Conservation (phyloP, 1,140 invertebrate genomes). For the Mactra quadrangularis region DNA sequence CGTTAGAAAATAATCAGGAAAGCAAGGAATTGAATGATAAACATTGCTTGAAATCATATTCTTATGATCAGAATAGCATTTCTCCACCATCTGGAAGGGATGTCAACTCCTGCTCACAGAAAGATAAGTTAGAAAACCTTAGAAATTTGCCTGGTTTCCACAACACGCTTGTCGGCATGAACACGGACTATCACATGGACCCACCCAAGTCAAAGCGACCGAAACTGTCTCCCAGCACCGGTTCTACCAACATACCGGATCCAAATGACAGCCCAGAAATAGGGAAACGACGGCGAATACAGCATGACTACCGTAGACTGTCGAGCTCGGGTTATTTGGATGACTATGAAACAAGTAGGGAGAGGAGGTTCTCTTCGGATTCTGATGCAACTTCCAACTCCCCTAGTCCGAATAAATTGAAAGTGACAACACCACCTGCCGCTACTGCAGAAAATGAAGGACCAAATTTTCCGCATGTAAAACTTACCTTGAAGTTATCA, state of each 20-base stretch:
- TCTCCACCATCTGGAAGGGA: slow-evolving; percentile 58
- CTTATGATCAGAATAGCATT: slow-evolving; percentile 31
- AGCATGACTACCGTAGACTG: slow-evolving; percentile 79
- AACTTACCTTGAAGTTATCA: slow-evolving; percentile 51
- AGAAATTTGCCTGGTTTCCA: slow-evolving; percentile 82
- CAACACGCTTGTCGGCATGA: slow-evolving; percentile 53
- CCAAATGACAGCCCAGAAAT: slow-evolving; percentile 75
- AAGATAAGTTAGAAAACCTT: slow-evolving; percentile 77
- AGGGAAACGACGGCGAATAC: slow-evolving; percentile 76
- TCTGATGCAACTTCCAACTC: slow-evolving; percentile 68
- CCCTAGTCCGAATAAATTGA: slow-evolving; percentile 68
- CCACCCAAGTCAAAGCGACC: slow-evolving; percentile 70
- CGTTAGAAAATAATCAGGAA: slow-evolving; percentile 14
- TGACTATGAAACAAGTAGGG: slow-evolving; percentile 78
- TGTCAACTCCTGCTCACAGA: slow-evolving; percentile 72
- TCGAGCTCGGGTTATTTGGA: slow-evolving; percentile 82
- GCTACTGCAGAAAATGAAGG: slow-evolving; percentile 3
- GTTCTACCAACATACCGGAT: slow-evolving; percentile 54
- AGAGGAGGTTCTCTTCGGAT: slow-evolving; percentile 76
- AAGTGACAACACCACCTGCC: slow-evolving; percentile 66
- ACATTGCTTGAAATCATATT: background rate
- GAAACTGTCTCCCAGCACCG: slow-evolving; percentile 63
- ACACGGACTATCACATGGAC: slow-evolving; percentile 25
- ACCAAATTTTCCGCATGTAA: slow-evolving; percentile 19
- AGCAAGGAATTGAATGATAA: background rate